These are phyloP conservation scores for Sebastes hubbsi DNA, from an alignment of 2,797 vertebrate genomes.

Conservation along the genomic window DNA sequence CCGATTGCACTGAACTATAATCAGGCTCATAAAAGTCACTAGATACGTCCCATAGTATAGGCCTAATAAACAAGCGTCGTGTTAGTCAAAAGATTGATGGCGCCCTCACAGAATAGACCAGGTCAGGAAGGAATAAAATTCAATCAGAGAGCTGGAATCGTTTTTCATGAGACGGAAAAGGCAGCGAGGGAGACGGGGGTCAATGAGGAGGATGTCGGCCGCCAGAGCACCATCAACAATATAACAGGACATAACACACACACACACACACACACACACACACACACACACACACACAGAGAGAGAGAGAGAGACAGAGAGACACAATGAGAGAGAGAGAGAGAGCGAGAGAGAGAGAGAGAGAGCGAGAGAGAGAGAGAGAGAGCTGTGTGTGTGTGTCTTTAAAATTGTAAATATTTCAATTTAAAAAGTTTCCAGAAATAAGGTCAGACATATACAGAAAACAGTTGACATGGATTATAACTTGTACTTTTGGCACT, in stretches of 20 bases:
- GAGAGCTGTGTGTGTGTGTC: background rate
- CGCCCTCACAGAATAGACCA: constrained; percentile 83
- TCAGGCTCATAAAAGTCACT: constrained; percentile 85
- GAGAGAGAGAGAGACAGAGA: background rate
- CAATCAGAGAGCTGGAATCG: constrained; percentile 88
- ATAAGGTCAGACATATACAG: background rate
- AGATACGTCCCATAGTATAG: constrained; percentile 83
- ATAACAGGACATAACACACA: constrained; percentile 59
- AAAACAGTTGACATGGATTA: background rate
- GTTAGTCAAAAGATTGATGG: constrained; percentile 92
- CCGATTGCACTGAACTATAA: constrained; percentile 66
- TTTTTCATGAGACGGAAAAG: constrained; percentile 89
- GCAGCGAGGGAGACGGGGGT: constrained; percentile 83
- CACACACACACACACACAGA: too few relatives aligned
- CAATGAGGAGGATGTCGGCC: constrained; percentile 84
- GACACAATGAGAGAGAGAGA: background rate
- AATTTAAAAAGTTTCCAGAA: background rate
- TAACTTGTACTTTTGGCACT: background rate
- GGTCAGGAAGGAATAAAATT: constrained; percentile 93
- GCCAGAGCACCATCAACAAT: constrained; percentile 77
- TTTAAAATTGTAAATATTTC: background rate
- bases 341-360: background rate
- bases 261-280: constrained; percentile 17
- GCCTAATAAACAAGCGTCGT: constrained; percentile 92
- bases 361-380: too few relatives aligned